A percentile compares a stretch with the other conserved stretches of the same genome.
These are phyloP conservation scores for Lagorchestes hirsutus DNA, from an alignment of 2,797 vertebrate species.

Conservation along the genomic window DNA sequence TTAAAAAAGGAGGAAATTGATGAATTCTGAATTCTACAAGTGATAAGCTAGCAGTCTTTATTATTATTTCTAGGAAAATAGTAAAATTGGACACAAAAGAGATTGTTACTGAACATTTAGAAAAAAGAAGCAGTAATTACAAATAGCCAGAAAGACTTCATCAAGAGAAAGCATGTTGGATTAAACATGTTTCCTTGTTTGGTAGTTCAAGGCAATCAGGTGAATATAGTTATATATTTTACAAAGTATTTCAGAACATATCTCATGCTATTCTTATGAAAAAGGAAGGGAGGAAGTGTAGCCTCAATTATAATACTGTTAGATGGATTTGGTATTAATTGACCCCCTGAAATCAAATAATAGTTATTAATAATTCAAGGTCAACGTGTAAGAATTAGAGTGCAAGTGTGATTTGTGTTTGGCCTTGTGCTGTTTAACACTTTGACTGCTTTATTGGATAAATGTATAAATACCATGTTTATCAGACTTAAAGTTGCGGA, in stretches of 20 bases:
- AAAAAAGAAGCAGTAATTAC: not conserved
- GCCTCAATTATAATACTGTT: not conserved
- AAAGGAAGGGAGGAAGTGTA: not conserved
- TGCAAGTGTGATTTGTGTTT: not conserved
- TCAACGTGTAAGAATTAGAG: not conserved
- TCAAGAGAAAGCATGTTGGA: not conserved
- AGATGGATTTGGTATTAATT: not conserved
- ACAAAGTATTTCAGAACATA: not conserved
- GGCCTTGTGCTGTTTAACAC: not conserved
- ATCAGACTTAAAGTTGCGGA: not conserved
- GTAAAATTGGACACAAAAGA: not conserved
- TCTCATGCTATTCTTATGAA: not conserved
- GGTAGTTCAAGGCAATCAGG: not conserved
- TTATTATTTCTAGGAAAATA: not conserved
- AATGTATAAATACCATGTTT: not conserved
- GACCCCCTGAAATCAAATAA: not conserved
- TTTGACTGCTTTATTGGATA: not conserved
- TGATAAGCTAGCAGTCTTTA: not conserved
- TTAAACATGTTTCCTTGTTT: not conserved
- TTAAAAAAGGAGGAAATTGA: not conserved
- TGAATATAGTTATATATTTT: not conserved
- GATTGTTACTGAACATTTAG: not conserved
- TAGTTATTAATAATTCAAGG: not conserved
- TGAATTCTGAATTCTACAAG: not conserved
- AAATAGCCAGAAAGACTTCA: too few species aligned